These are phyloP conservation scores for Trachelus troglodyta DNA, from an alignment of 2,888 invertebrate species.

Conservation along the genomic window DNA sequence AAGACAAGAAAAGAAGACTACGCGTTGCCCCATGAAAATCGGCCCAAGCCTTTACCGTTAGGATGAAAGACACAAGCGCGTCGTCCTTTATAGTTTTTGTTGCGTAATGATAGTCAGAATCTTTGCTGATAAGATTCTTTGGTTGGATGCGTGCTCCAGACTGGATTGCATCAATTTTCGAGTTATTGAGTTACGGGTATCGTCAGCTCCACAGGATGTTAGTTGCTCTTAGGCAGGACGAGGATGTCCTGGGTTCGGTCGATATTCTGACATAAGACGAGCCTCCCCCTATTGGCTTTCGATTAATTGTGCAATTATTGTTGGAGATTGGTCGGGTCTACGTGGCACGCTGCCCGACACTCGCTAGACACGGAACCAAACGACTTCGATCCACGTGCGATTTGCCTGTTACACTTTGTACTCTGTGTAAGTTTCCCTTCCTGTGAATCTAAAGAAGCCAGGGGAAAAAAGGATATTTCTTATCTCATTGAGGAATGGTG, in stretches of 20 bases:
- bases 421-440: too few relatives aligned
- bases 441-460: background rate
- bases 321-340: background rate
- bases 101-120: background rate
- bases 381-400: background rate
- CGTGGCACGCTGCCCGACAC: background rate
- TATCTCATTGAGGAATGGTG: background rate
- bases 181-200: background rate
- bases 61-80: background rate
- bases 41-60: background rate
- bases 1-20: background rate
- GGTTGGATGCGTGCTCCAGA: background rate
- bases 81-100: background rate
- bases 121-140: background rate
- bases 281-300: background rate
- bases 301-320: background rate
- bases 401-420: background rate
- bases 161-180: background rate
- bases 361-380: background rate
- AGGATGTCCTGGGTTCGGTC: background rate
- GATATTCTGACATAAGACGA: background rate
- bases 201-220: background rate
- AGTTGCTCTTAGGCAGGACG: background rate
- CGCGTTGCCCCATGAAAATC: background rate
- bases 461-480: background rate